Evolutionary conservation across 2,888 invertebrate genomes (phyloP).

Genomic region (Pilophorus perplexus): DNA sequence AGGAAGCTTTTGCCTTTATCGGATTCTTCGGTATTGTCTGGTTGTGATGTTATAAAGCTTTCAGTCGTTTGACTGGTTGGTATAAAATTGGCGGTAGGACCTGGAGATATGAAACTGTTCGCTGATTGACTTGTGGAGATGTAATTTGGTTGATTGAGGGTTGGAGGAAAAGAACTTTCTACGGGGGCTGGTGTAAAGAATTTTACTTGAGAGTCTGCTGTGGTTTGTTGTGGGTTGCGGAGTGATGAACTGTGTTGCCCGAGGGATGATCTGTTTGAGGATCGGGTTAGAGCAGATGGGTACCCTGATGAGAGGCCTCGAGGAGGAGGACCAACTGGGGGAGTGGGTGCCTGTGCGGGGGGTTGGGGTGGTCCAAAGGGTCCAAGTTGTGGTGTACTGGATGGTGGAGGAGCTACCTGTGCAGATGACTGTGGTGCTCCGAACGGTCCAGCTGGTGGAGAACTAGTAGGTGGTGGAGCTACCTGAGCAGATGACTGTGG

Average conservation of each 20-base stretch:
- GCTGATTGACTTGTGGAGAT: too few species aligned
- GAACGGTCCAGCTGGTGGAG: background rate
- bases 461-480: background rate
- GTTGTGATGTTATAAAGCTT: too few species aligned
- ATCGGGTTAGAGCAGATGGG: slow-evolving; percentile 26
- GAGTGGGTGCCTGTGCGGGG: slow-evolving; percentile 3
- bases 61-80: too few species aligned
- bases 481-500: background rate
- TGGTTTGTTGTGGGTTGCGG: slow-evolving; percentile 1
- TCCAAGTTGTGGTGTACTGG: background rate
- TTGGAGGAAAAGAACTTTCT: slow-evolving; percentile 7
- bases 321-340: slow-evolving; percentile 31
- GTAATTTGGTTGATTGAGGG: background rate
- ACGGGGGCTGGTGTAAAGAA: slow-evolving; percentile 20
- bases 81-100: too few species aligned
- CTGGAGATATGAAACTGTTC: background rate
- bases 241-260: slow-evolving; percentile 17
- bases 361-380: background rate
- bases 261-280: background rate
- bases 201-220: slow-evolving; percentile 1
- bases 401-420: background rate
- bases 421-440: too few species aligned
- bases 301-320: slow-evolving; percentile 17
- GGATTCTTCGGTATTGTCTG: too few species aligned
- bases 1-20: background rate